Evolutionary conservation across 2,113 vertebrate species (phyloP).

Genomic region (Otis tarda): DNA sequence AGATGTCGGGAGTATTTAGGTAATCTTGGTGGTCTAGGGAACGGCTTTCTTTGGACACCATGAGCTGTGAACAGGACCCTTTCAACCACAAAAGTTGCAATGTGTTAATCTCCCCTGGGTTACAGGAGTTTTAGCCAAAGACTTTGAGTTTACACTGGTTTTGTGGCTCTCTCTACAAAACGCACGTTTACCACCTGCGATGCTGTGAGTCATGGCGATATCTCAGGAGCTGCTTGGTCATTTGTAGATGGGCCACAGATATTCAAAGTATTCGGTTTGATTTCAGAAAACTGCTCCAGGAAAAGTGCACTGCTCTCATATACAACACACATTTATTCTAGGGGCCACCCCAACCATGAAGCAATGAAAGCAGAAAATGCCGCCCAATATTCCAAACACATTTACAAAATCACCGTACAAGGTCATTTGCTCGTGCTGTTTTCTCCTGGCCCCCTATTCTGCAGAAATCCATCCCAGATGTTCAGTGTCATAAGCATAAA

Average conservation of each 20-base stretch:
- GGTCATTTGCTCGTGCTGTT: too few relatives aligned
- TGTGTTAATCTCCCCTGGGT: background rate
- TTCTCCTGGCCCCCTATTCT: background rate
- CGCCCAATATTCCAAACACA: background rate
- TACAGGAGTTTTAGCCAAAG: background rate
- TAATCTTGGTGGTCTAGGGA: background rate
- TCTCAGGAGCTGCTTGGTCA: background rate
- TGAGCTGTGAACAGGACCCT: background rate
- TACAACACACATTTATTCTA: background rate
- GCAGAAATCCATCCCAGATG: fast-evolving
- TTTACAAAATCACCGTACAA: background rate
- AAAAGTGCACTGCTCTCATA: background rate
- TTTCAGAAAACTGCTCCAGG: background rate
- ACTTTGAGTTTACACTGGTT: background rate
- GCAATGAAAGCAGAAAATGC: background rate
- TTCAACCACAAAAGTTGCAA: background rate
- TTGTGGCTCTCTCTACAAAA: background rate
- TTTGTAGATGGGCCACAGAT: background rate
- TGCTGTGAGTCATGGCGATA: too few relatives aligned
- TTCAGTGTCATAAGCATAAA: background rate
- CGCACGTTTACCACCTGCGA: too few relatives aligned
- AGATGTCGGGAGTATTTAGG: background rate
- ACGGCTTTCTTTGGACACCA: background rate
- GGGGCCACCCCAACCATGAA: too few relatives aligned
- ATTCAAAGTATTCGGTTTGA: background rate